Conservation (phyloP, 2,888 invertebrate species). For the Drosophila parthenogenetica region DNA sequence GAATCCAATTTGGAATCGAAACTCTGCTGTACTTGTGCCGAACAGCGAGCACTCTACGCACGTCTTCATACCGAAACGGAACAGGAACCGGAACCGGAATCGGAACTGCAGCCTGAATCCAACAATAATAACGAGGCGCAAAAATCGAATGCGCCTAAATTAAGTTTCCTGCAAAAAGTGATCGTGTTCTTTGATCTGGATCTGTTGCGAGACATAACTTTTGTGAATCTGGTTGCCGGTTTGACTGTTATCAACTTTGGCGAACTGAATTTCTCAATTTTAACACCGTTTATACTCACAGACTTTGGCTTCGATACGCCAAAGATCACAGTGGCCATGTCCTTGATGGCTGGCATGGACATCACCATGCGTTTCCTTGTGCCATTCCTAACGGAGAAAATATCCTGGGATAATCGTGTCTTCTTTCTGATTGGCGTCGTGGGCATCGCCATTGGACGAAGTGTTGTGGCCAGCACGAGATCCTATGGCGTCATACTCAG, state of each 20-base stretch:
- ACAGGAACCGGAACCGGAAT: neutral
- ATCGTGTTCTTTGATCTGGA: slow-evolving; percentile 90
- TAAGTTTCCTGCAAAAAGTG: slow-evolving; percentile 86
- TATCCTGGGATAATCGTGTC: slow-evolving; percentile 89
- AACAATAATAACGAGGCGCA: neutral
- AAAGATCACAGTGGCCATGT: slow-evolving; percentile 89
- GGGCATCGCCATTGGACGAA: slow-evolving; percentile 88
- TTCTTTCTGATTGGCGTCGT: slow-evolving; percentile 90
- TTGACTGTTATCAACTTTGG: slow-evolving; percentile 90
- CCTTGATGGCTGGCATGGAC: slow-evolving; percentile 89
- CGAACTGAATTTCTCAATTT: slow-evolving; percentile 90
- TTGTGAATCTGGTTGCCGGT: slow-evolving; percentile 90
- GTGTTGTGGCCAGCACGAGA: slow-evolving; percentile 87
- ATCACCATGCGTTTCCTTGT: slow-evolving; percentile 88
- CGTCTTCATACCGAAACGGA: slow-evolving; percentile 10
- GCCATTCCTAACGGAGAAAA: slow-evolving; percentile 89
- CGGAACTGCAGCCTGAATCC: slow-evolving; percentile 1
- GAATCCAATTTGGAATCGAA: slow-evolving; percentile 58
- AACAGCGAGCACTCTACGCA: slow-evolving; percentile 70
- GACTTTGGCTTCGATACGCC: slow-evolving; percentile 87
- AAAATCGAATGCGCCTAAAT: slow-evolving; percentile 4
- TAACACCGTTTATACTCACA: slow-evolving; percentile 90
- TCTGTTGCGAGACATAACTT: slow-evolving; percentile 89
- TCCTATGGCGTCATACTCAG: slow-evolving; percentile 86
- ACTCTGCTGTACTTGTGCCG: slow-evolving; percentile 76